phyloP scores from a whole-genome alignment of 1,140 invertebrate species.

The Drosophila ogumai region DNA sequence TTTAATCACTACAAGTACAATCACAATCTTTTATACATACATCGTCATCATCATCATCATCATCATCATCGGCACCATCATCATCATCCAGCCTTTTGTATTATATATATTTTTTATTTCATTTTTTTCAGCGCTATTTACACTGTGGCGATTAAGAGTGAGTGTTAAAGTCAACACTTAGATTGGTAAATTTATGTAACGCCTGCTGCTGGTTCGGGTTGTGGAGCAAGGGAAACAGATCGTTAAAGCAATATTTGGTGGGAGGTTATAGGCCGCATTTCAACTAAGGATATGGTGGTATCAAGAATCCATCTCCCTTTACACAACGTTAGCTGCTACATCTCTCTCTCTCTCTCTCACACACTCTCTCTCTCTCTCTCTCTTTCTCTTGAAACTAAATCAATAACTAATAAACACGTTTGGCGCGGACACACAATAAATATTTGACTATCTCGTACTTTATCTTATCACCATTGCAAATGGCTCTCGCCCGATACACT shows the following conservation, averaged over 20 bases:
- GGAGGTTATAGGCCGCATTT: constrained; percentile 7
- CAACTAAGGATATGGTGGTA: constrained; percentile 7
- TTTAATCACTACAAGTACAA: constrained; percentile 66
- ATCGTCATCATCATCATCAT: not conserved
- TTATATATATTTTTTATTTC: not conserved
- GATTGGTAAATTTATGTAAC: not conserved
- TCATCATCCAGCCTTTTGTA: not conserved
- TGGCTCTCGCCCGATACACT: constrained; percentile 12
- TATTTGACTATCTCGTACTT: constrained; percentile 16
- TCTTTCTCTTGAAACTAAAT: not conserved
- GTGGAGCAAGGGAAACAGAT: constrained; percentile 17
- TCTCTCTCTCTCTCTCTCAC: too few species aligned
- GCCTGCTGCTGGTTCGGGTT: not conserved
- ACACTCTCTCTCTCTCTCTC: too few species aligned
- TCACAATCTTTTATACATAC: constrained; percentile 68
- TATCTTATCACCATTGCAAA: constrained; percentile 29
- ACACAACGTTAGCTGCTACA: not conserved
- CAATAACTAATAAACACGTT: constrained; percentile 25
- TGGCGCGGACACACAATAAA: constrained; percentile 18
- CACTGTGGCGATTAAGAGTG: not conserved
- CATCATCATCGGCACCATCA: not conserved
- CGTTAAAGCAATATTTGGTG: constrained; percentile 20
- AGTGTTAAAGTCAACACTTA: not conserved
- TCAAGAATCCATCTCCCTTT: not conserved
- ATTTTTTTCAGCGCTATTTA: not conserved